Percentiles rank a stretch among this genome's conserved stretches.
Conservation (phyloP, 1,140 invertebrate genomes). For the Hesperophylax magnus region DNA sequence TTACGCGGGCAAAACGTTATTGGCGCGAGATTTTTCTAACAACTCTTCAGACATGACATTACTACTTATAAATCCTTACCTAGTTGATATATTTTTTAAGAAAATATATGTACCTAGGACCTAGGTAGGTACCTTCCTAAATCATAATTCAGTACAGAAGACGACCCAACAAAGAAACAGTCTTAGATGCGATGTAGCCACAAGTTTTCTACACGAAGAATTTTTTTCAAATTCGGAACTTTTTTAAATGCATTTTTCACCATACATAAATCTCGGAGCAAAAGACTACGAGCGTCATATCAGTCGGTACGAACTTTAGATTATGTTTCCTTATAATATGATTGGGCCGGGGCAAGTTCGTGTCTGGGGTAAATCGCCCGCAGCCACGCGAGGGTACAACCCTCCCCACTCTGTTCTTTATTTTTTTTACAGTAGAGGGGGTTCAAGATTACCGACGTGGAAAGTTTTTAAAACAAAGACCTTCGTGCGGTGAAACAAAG, state of each 20-base stretch:
- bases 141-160: no score
- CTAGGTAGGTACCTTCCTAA: no score
- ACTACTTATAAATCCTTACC: no score
- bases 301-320: slow-evolving; percentile 35
- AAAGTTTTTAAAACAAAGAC: slow-evolving; percentile 36
- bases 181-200: no score
- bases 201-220: no score
- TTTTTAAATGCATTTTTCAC: not conserved
- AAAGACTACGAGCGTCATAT: not conserved
- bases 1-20: no score
- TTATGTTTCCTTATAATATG: slow-evolving; percentile 51
- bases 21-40: no score
- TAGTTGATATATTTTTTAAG: no score
- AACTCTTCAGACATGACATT: no score
- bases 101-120: no score
- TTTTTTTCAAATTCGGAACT: not conserved
- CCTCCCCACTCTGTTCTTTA: not conserved
- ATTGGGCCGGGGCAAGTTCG: slow-evolving; percentile 54
- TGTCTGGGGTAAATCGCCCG: slow-evolving; percentile 50
- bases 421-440: slow-evolving; percentile 9
- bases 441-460: slow-evolving; percentile 19
- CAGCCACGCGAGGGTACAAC: slow-evolving; percentile 49
- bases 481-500: slow-evolving; percentile 22
- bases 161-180: no score
- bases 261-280: not conserved